phyloP scores from a whole-genome alignment of 2,888 invertebrate genomes.

The Steromphala cineraria region DNA sequence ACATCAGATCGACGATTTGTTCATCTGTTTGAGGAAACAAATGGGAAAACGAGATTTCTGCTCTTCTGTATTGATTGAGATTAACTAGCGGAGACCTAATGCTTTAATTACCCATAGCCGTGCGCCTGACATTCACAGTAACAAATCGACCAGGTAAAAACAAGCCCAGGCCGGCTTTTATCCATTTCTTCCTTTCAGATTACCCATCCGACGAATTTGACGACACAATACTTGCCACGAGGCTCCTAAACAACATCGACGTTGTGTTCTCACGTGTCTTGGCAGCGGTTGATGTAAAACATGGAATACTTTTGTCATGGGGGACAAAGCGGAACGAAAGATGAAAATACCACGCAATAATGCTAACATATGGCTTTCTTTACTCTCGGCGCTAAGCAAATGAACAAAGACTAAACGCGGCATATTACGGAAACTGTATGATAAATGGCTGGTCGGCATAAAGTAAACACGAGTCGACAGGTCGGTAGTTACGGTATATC shows the following conservation, averaged over 20 bases:
- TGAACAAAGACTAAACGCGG: neutral
- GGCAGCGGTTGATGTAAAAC: neutral
- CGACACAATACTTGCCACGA: neutral
- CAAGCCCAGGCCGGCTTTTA: neutral
- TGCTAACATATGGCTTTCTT: slow-evolving; percentile 19
- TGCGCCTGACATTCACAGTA: neutral
- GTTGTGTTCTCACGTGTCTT: neutral
- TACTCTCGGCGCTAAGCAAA: neutral
- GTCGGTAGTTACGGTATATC: neutral
- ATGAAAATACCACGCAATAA: slow-evolving; percentile 6
- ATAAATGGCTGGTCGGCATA: neutral
- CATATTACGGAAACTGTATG: slow-evolving; percentile 14
- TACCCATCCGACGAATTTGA: neutral
- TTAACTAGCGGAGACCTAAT: neutral
- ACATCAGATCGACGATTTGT: slow-evolving; percentile 8
- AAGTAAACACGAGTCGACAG: neutral
- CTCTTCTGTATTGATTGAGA: slow-evolving; percentile 7
- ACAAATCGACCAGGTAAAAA: slow-evolving; percentile 1
- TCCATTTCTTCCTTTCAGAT: neutral
- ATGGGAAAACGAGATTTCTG: slow-evolving; percentile 20
- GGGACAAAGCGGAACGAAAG: neutral
- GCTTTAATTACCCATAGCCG: slow-evolving; percentile 9
- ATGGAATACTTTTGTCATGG: slow-evolving; percentile 1
- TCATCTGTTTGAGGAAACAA: slow-evolving; percentile 19
- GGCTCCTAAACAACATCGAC: neutral